Conservation (phyloP, 2,888 invertebrate genomes). For the Bruchidius siliquastri region DNA sequence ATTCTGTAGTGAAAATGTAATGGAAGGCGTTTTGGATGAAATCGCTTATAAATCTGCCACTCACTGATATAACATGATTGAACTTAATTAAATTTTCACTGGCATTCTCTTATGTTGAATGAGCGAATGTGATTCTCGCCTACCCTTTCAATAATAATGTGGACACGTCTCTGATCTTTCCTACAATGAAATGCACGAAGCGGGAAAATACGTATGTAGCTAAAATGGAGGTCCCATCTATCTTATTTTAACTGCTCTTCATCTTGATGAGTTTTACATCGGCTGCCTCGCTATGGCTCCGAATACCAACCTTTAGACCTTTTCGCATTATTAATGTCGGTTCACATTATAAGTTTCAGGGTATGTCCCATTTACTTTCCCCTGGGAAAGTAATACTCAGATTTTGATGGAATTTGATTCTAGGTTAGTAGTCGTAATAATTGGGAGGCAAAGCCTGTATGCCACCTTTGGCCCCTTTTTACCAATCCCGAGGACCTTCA, state of each 20-base stretch:
- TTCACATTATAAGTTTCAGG: not conserved
- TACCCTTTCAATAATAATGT: not conserved
- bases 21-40: too few species aligned
- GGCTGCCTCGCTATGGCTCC: constrained; percentile 12
- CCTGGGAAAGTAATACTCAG: constrained; percentile 7
- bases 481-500: too few species aligned
- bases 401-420: too few species aligned
- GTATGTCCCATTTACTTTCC: constrained; percentile 3
- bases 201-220: constrained; percentile 39
- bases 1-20: too few species aligned
- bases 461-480: too few species aligned
- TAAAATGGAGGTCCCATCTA: constrained; percentile 45
- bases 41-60: too few species aligned
- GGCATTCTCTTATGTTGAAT: too few species aligned
- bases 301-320: not conserved
- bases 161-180: not conserved
- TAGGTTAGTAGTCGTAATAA: too few species aligned
- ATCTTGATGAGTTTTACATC: constrained; percentile 37
- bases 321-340: not conserved
- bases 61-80: too few species aligned
- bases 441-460: too few species aligned
- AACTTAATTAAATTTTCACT: too few species aligned
- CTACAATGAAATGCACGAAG: constrained; percentile 43
- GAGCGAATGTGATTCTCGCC: too few species aligned
- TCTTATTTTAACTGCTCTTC: constrained; percentile 45